Base-by-base conservation (phyloP, 2,888 invertebrate genomes). In the Gibbula magus region DNA sequence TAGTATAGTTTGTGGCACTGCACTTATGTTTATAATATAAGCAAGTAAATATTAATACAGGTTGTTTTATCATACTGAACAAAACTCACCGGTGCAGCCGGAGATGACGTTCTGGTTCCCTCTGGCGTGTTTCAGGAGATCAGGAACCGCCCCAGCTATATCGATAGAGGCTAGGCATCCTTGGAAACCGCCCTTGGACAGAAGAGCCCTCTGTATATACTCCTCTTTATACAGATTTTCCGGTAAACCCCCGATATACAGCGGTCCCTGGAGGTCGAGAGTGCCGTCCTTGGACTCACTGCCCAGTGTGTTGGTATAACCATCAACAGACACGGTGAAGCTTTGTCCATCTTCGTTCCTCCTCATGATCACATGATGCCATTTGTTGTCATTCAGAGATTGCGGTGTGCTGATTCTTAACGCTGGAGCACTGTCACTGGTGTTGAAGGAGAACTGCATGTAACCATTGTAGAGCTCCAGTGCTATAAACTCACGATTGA, bases 121-220 rank as follows among this genome's bases (percentile, higher is more conserved):
- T 29, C 78, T 84, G 2, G 87, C 85, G 73, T 79, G 82, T 35
- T 82, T 79, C 5, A 84, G 61, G n/a, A 92, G 83, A 78, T 91
- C 86, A 2, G 87, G 87, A 8, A 88, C 84, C 10, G 82, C 82
- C 1, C 89, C 88, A 56, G 90, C 88, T 67, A 92, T 84, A 73
- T 89, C 86, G 25, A 92, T 73, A 18, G 91, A 89, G 0, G 92
- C 91, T 56, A 92, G 51, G 79, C 92, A 92, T 5, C 92, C 92
- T 32, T 88, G 83, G 83, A 90, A 92, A 8, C 92, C 92, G 29
- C 86, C 85, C n/a, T 85, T 82, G 0, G 91, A 91, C n/a, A 84
- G 79, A 10, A 91, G 81, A 7, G 84, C 81, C 5, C 77, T 81
- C 32, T 75, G 83, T 10, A 90, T 81, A 8, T 81, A 75, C 2